Conservation (phyloP, 2,113 vertebrate species). For the Alexandromys fortis region DNA sequence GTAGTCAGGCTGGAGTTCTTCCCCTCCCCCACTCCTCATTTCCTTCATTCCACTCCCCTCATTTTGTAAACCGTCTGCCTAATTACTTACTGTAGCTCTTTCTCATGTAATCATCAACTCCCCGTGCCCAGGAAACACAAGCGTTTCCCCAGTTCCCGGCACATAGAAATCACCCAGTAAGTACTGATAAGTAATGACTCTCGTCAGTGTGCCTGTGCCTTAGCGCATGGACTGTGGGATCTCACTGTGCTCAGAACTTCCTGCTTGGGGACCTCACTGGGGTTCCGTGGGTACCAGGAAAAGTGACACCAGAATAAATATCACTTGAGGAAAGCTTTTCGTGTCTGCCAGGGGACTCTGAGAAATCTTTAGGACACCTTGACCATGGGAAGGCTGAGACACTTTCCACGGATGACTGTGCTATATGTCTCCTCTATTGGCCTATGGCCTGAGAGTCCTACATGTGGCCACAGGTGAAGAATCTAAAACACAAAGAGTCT, state of each 20-base stretch:
- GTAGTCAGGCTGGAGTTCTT: neutral
- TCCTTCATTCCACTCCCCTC: conserved; percentile 1
- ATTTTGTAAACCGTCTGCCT: neutral
- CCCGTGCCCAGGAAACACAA: neutral
- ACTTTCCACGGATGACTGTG: neutral
- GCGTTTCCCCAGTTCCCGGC: neutral
- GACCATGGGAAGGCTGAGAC: neutral
- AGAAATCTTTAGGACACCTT: neutral
- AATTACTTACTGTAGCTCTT: neutral
- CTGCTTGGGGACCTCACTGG: neutral
- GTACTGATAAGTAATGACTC: conserved; percentile 5
- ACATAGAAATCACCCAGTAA: conserved; percentile 39
- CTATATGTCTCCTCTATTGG: neutral
- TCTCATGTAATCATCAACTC: conserved; percentile 15
- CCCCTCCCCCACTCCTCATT: neutral
- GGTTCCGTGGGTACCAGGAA: neutral
- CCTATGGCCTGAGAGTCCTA: neutral
- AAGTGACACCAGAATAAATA: neutral
- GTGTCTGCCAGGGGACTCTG: neutral
- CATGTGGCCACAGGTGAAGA: neutral
- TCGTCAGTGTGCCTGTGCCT: neutral
- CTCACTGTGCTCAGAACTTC: neutral
- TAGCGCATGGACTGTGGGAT: neutral
- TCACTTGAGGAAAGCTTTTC: neutral
- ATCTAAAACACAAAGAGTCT: neutral